phyloP scores from a whole-genome alignment of 2,888 invertebrate genomes.

The Papilio gigon region DNA sequence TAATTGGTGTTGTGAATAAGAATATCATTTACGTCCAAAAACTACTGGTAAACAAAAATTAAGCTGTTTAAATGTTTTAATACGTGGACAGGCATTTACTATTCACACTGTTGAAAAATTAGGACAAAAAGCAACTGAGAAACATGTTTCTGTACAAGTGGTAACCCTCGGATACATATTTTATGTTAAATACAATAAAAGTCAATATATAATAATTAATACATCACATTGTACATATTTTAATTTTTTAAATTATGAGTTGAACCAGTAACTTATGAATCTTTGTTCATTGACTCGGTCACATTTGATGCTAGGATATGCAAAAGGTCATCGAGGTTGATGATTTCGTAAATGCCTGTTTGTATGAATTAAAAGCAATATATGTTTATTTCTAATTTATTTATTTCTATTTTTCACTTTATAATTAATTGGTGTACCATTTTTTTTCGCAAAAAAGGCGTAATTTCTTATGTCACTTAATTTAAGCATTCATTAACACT shows the following conservation, averaged over 20 bases:
- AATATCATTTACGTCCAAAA: neutral
- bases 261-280: too few species aligned
- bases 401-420: neutral
- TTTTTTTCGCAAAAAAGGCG: conserved; percentile 3
- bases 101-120: too few species aligned
- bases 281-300: too few species aligned
- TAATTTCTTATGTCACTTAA: conserved; percentile 11
- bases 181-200: too few species aligned
- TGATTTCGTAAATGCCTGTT: neutral
- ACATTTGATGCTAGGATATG: neutral
- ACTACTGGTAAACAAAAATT: neutral
- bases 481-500: conserved; percentile 19
- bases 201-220: too few species aligned
- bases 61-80: neutral
- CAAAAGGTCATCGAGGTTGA: neutral
- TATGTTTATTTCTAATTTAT: neutral
- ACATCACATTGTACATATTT: too few species aligned
- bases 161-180: too few species aligned
- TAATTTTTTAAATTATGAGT: too few species aligned
- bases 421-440: neutral
- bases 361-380: neutral
- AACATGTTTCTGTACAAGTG: neutral
- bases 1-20: neutral
- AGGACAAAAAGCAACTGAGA: too few species aligned
- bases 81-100: neutral